Percentiles rank a stretch among this genome's conserved stretches.
These are phyloP conservation scores for Lasiurus borealis DNA, from an alignment of 2,113 vertebrate genomes.

Conservation along the genomic window DNA sequence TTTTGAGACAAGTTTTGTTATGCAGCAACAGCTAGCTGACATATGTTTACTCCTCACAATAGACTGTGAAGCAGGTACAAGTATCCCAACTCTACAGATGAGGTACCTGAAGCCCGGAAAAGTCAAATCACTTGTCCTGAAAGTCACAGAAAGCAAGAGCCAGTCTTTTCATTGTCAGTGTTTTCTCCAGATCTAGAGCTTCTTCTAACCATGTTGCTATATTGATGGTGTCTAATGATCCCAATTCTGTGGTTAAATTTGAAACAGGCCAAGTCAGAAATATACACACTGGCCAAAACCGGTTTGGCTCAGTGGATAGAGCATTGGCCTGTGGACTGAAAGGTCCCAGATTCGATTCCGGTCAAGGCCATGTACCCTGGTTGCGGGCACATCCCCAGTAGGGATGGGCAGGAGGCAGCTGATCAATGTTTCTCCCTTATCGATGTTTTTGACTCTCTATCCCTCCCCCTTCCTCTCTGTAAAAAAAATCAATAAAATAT, in stretches of 20 bases:
- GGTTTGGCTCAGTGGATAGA: no score
- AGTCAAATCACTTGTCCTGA: neutral
- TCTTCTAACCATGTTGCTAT: neutral
- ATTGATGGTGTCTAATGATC: neutral
- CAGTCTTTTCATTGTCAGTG: neutral
- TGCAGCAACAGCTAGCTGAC: neutral
- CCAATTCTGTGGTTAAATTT: neutral
- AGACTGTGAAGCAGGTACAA: neutral
- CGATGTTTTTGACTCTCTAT: no score
- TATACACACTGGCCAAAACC: neutral
- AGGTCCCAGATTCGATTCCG: no score
- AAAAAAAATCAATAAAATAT: no score
- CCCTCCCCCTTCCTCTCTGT: no score
- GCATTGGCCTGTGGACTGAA: no score
- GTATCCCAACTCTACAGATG: neutral
- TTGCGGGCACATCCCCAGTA: no score
- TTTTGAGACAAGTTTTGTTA: neutral
- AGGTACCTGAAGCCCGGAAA: neutral
- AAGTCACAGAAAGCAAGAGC: neutral
- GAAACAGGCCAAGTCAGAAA: neutral
- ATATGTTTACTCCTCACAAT: neutral
- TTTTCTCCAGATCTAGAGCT: neutral
- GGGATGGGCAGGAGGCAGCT: no score
- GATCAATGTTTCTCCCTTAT: no score
- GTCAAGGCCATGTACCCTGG: no score